Percentiles rank a stretch among this genome's conserved stretches.
Evolutionary conservation across 2,113 vertebrate genomes (phyloP).

Genomic region (Spea bombifrons): DNA sequence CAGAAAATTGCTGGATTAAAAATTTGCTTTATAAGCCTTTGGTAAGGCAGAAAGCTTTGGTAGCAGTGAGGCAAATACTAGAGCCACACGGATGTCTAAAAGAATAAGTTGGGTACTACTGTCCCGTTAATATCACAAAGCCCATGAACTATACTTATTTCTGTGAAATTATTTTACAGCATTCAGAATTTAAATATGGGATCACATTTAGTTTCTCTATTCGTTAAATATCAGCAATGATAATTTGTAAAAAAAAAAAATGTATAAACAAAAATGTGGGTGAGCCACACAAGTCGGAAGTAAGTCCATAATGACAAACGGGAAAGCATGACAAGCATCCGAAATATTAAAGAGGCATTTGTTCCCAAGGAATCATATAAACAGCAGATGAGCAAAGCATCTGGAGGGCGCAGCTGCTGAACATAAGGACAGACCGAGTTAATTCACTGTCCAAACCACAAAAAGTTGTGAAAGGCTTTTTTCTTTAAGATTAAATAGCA

Average conservation of each 20-base stretch:
- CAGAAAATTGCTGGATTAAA: too few relatives aligned
- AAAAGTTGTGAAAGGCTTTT: slow-evolving; percentile 49
- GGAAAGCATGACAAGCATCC: slow-evolving; percentile 50
- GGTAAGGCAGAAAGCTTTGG: too few relatives aligned
- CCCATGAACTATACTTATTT: too few relatives aligned
- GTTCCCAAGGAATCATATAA: slow-evolving; percentile 47
- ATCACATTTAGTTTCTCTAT: not conserved
- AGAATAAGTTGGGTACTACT: too few relatives aligned
- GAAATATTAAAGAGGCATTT: slow-evolving; percentile 56
- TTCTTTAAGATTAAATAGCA: slow-evolving; percentile 60
- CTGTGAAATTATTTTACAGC: not conserved
- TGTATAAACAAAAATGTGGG: slow-evolving; percentile 26
- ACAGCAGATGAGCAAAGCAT: slow-evolving; percentile 57
- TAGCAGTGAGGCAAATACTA: too few relatives aligned
- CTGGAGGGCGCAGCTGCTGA: slow-evolving; percentile 61
- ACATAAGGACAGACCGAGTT: slow-evolving; percentile 55
- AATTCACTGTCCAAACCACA: slow-evolving; percentile 63
- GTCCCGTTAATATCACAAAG: too few relatives aligned
- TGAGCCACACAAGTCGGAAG: slow-evolving; percentile 47
- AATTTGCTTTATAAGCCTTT: too few relatives aligned
- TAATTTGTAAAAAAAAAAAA: not conserved
- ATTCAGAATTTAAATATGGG: not conserved
- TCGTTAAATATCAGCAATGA: not conserved
- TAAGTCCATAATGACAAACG: slow-evolving; percentile 50
- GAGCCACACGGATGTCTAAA: too few relatives aligned